Percentiles rank a stretch among this genome's conserved stretches.
Evolutionary conservation across 2,888 invertebrate genomes (phyloP).

Genomic region (Vandiemenella viatica): DNA sequence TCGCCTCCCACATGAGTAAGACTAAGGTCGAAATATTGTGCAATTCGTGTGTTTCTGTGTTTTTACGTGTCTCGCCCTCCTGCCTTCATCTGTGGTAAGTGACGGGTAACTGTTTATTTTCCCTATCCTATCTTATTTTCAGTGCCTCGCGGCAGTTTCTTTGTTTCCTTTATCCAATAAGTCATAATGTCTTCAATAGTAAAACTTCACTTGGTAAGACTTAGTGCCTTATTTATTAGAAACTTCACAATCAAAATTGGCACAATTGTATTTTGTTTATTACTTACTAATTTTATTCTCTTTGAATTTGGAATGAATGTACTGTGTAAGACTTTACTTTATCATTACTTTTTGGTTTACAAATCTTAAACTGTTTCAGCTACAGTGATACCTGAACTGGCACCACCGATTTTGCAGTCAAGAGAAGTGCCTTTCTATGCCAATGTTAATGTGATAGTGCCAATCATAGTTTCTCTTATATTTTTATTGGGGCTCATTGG

Average conservation of each 20-base stretch:
- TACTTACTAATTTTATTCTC: neutral
- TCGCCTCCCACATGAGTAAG: no score
- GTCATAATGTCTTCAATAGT: no score
- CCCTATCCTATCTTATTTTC: no score
- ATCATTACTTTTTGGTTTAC: neutral
- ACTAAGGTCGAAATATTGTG: no score
- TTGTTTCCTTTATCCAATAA: no score
- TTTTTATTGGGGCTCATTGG: conserved; percentile 49
- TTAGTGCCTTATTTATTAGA: neutral
- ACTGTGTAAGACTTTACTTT: conserved; percentile 19
- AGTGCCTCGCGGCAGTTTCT: no score
- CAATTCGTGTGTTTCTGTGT: no score
- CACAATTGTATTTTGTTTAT: neutral
- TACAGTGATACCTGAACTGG: conserved; percentile 43
- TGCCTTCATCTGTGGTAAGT: no score
- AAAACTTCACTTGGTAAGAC: no score
- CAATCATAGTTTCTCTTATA: conserved; percentile 49
- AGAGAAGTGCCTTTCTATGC: conserved; percentile 48
- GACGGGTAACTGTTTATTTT: no score
- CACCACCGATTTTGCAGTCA: conserved; percentile 50
- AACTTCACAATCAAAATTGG: neutral
- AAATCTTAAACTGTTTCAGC: conserved; percentile 23
- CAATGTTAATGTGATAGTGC: conserved; percentile 43
- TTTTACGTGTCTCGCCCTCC: no score
- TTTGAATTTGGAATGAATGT: conserved; percentile 5